A percentile compares a stretch with the other conserved stretches of the same genome.
Evolutionary conservation across 37 sponge, comb jelly and placozoan genomes (phyloP).

Genomic region (Corticium candelabrum): DNA sequence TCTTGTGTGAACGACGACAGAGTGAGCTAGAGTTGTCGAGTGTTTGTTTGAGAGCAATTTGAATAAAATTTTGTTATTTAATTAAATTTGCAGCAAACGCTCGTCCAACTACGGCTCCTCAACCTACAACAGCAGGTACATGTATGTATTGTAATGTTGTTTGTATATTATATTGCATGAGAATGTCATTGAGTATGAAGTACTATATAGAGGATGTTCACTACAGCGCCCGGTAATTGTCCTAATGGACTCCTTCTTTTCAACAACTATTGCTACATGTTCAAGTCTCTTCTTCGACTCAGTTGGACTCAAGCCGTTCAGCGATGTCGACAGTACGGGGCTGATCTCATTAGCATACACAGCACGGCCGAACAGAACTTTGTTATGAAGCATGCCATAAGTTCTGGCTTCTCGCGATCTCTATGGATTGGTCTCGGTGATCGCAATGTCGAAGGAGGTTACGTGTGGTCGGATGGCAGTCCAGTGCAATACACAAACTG

Average conservation of each 20-base stretch:
- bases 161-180: too few relatives aligned
- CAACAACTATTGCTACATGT: not conserved
- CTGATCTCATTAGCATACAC: constrained; percentile 3
- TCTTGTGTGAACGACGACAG: not conserved
- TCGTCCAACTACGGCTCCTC: too few relatives aligned
- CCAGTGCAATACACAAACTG: constrained; percentile 1
- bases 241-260: not conserved
- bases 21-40: too few relatives aligned
- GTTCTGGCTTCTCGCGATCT: not conserved
- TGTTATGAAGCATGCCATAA: not conserved
- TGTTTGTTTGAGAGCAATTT: too few relatives aligned
- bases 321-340: not conserved
- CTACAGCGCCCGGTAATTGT: not conserved
- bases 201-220: too few relatives aligned
- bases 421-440: constrained; percentile 1
- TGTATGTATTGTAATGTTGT: too few relatives aligned
- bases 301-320: not conserved
- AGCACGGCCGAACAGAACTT: not conserved
- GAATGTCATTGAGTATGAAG: too few relatives aligned
- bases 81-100: too few relatives aligned
- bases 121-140: too few relatives aligned
- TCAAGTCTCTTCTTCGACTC: not conserved
- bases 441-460: constrained; percentile 3
- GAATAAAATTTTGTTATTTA: too few relatives aligned
- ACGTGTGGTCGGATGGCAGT: not conserved